These are phyloP conservation scores for Osmerus mordax DNA, from an alignment of 2,113 vertebrate species.

Conservation along the genomic window DNA sequence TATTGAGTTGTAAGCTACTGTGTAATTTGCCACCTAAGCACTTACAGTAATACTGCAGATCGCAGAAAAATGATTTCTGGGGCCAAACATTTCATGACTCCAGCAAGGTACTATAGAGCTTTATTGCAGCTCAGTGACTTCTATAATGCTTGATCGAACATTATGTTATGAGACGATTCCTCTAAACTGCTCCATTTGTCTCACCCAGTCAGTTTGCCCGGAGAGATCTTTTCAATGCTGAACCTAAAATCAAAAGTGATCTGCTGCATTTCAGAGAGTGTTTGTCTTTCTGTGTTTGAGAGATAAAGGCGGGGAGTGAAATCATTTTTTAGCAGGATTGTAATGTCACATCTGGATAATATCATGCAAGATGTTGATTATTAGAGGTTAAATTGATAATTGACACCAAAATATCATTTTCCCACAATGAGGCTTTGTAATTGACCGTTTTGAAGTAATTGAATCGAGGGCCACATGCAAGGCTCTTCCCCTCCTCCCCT, in stretches of 20 bases:
- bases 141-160: slow-evolving; percentile 21
- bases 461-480: slow-evolving; percentile 11
- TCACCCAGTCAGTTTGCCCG: not conserved
- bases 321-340: no score
- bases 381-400: no score
- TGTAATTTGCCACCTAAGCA: not conserved
- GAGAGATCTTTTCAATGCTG: not conserved
- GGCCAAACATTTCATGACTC: slow-evolving; percentile 33
- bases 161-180: not conserved
- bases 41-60: not conserved
- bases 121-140: slow-evolving; percentile 30
- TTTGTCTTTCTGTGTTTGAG: slow-evolving; percentile 11
- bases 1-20: not conserved
- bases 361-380: no score
- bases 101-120: slow-evolving; percentile 16
- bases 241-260: slow-evolving; percentile 18
- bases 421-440: slow-evolving; percentile 5
- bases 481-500: not conserved
- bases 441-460: slow-evolving; percentile 26
- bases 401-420: no score
- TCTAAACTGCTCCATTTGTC: not conserved
- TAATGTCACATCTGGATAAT: no score
- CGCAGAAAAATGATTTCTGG: not conserved
- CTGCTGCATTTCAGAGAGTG: slow-evolving; percentile 18
- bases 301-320: not conserved